These are phyloP conservation scores for Leptodirus hochenwartii DNA, from an alignment of 2,888 invertebrate species.

Conservation along the genomic window DNA sequence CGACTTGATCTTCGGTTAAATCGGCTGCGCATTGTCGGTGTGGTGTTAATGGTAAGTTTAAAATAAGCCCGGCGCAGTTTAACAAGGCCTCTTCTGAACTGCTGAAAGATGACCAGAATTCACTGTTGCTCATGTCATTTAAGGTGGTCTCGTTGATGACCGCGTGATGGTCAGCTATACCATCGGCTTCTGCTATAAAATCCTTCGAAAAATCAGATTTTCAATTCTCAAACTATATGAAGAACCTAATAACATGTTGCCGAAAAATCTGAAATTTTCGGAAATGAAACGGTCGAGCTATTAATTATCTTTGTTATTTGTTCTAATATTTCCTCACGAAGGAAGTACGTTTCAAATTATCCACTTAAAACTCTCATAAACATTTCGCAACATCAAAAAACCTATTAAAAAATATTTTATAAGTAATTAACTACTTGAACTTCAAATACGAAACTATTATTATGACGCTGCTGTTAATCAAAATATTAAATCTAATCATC, in stretches of 20 bases:
- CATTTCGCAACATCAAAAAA: no score
- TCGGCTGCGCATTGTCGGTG: slow-evolving; percentile 33
- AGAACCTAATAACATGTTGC: no score
- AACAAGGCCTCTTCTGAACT: slow-evolving; percentile 60
- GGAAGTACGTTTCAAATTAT: no score
- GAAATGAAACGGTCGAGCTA: slow-evolving; percentile 3
- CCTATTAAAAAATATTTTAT: no score
- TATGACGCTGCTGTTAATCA: no score
- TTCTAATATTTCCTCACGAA: no score
- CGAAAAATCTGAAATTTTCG: no score
- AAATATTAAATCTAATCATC: no score
- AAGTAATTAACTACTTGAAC: no score
- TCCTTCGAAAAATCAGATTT: slow-evolving; percentile 28
- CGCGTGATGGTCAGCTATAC: slow-evolving; percentile 40
- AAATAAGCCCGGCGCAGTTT: slow-evolving; percentile 52
- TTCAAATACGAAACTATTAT: no score
- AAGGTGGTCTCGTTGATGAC: slow-evolving; percentile 43
- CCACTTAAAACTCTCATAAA: no score
- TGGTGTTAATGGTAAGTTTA: slow-evolving; percentile 52
- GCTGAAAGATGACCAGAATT: slow-evolving; percentile 67
- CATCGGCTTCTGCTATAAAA: slow-evolving; percentile 41
- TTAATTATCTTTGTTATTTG: neutral
- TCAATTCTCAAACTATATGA: no score
- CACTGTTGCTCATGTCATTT: slow-evolving; percentile 56
- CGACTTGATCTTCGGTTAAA: slow-evolving; percentile 27